Base-by-base conservation (phyloP, 1,140 invertebrate genomes). In the Pygmarrhopalites habei region DNA sequence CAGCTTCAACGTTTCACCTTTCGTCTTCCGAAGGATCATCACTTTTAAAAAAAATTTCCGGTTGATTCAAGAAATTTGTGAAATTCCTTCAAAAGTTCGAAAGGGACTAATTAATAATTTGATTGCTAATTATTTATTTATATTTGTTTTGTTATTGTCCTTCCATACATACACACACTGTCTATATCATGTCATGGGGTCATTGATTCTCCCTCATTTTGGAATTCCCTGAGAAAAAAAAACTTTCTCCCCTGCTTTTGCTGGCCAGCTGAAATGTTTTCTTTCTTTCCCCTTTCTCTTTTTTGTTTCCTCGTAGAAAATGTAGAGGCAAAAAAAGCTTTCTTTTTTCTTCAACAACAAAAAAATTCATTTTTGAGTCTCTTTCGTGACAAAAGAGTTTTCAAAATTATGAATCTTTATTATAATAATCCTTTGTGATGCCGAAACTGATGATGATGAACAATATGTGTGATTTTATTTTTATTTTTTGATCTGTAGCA, bases 191-290 rank as follows among this genome's bases (percentile, higher is more conserved):
- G 17, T 55, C 30, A 29, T 14, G 30, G 15, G 21, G 21, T 19
- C 26, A 43, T 15, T 41, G 28, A 19, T 17, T 7, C 21, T 23
- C n/a, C 30, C n/a, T n/a, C n/a, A n/a, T n/a, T n/a, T n/a, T n/a
- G n/a, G n/a, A n/a, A n/a, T n/a, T n/a, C n/a, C n/a, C n/a, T n/a
- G n/a, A n/a, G n/a, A n/a, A n/a, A n/a, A n/a, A n/a, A n/a, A n/a
- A n/a, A n/a, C n/a, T 56, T 58, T 44, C 25, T 29, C 49, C 43
- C 58, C 58, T 60, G 58, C 41, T 60, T 59, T 60, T 51, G 58
- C 58, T 60, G 43, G 51, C 58, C 46, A 51, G 25, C 58, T 51
- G 14, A 59, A 60, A 51, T 26, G 23, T 59, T 26, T 47, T 47
- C n/a, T n/a, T n/a, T n/a, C n/a, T n/a, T n/a, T n/a, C n/a, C n/a